These are phyloP conservation scores for Isoperla grammatica DNA, from an alignment of 2,888 invertebrate species.

Conservation along the genomic window DNA sequence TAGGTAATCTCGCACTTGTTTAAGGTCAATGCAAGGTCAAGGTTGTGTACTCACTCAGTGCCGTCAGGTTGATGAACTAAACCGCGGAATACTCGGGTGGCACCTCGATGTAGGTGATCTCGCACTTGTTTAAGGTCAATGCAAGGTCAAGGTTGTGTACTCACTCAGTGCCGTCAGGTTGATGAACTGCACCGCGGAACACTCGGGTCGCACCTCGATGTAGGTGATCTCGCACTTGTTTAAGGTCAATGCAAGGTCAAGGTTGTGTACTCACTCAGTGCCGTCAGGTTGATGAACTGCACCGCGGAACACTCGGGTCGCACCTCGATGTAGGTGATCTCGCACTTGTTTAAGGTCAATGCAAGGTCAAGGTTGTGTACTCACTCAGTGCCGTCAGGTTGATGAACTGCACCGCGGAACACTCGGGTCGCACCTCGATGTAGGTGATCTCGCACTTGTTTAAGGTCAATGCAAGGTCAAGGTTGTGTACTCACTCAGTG, in stretches of 20 bases:
- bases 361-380: too few relatives aligned
- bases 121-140: too few relatives aligned
- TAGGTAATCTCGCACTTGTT: constrained; percentile 82
- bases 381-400: constrained; percentile 72
- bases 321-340: constrained; percentile 74
- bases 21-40: too few relatives aligned
- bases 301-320: constrained; percentile 74
- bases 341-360: constrained; percentile 74
- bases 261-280: too few relatives aligned
- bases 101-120: too few relatives aligned
- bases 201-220: constrained; percentile 69
- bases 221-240: constrained; percentile 82
- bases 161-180: constrained; percentile 72
- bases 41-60: too few relatives aligned
- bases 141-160: too few relatives aligned
- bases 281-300: constrained; percentile 71
- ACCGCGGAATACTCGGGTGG: too few relatives aligned
- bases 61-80: too few relatives aligned
- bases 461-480: too few relatives aligned
- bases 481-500: too few relatives aligned
- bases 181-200: constrained; percentile 74
- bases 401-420: constrained; percentile 74
- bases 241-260: too few relatives aligned
- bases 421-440: constrained; percentile 69
- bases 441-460: constrained; percentile 82